phyloP scores from a whole-genome alignment of 2,113 vertebrate species.

The Trematocara zebra region DNA sequence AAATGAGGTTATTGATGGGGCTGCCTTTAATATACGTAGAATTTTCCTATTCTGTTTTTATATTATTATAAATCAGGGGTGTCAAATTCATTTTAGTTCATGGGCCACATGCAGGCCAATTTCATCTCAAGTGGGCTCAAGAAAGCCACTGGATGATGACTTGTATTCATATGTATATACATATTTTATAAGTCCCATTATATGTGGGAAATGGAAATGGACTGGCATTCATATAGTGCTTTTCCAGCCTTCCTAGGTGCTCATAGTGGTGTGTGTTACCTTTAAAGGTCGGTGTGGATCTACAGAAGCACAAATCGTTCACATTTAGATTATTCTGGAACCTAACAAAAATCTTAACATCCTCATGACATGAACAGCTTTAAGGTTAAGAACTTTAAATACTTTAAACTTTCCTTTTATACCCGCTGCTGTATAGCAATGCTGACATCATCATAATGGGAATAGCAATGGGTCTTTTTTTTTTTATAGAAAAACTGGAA shows the following conservation, averaged over 20 bases:
- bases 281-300: neutral
- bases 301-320: neutral
- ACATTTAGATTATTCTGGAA: neutral
- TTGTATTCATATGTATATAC: neutral
- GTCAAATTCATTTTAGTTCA: neutral
- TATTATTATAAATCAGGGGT: neutral
- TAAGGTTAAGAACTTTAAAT: neutral
- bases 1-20: neutral
- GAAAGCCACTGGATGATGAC: neutral
- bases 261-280: neutral
- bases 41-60: neutral
- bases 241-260: neutral
- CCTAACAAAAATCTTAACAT: neutral
- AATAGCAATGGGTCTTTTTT: neutral
- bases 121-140: neutral
- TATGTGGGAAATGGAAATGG: neutral
- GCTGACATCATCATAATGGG: neutral
- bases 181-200: neutral
- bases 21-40: neutral
- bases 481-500: neutral
- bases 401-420: neutral
- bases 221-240: neutral
- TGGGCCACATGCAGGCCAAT: neutral
- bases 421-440: fast-evolving
- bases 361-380: neutral